phyloP scores from a whole-genome alignment of 2,797 vertebrate species.

The Eulemur coronatus region DNA sequence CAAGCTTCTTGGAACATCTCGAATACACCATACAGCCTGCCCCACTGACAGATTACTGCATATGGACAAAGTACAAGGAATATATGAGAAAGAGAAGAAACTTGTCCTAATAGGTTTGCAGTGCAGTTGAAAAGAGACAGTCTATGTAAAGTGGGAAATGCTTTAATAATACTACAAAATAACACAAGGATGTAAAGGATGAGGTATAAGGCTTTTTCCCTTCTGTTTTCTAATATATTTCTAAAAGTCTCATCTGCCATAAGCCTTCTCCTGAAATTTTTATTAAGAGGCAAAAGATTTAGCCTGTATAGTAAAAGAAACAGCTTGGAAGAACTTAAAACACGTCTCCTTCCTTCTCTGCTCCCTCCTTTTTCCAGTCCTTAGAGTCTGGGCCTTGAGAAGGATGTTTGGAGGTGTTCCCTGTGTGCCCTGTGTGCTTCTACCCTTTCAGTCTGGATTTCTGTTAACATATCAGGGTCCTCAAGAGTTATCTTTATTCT shows the following conservation, averaged over 20 bases:
- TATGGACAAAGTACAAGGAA: background rate
- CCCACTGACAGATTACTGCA: background rate
- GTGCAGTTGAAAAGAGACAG: background rate
- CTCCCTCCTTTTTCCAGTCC: background rate
- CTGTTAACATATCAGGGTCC: background rate
- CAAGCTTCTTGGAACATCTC: background rate
- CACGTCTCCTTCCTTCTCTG: background rate
- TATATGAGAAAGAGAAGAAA: background rate
- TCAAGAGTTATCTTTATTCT: background rate
- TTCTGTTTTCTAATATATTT: background rate
- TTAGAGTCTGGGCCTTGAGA: background rate
- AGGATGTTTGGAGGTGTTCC: background rate
- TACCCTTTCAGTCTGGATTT: background rate
- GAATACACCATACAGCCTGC: background rate
- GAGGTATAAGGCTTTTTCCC: background rate
- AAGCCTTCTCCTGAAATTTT: background rate
- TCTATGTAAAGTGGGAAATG: background rate
- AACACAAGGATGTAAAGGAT: background rate
- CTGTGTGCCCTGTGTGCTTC: background rate
- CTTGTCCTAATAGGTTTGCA: background rate
- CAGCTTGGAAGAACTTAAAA: background rate
- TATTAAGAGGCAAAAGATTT: background rate
- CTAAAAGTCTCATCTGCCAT: background rate
- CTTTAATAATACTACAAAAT: conserved; percentile 9
- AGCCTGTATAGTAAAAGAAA: conserved; percentile 14